Base-by-base conservation (phyloP, 1,140 invertebrate species). In the Drosophila lacertosa region DNA sequence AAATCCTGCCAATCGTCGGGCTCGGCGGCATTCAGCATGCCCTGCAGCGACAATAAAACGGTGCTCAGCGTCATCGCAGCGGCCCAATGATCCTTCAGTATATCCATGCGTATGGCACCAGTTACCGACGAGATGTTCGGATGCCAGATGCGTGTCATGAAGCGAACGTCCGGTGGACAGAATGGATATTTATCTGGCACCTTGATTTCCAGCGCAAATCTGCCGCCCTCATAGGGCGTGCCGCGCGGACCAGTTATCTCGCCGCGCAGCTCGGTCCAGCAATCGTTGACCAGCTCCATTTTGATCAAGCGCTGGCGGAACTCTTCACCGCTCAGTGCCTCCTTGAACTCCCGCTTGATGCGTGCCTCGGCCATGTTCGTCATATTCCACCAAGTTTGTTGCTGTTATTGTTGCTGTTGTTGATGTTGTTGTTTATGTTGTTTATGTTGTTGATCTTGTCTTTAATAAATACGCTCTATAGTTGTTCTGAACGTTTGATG, bases 11-110 rank as follows among this genome's bases (percentile, higher is more conserved):
- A 98, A 93, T 99, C 98, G 93, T 98, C 97, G 7, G 98, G 98
- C 92, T 99, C 98, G 4, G 98, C 97, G 48, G 97, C 95, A 45
- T 97, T 95, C 67, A 99, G 92, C 57, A 99, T 92, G 1, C 97
- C 96, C 95, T 99, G 97, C 53, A 99, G 92, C 0, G 97, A 98
- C 3, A 99, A 92, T 48, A 99, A 92, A 32, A 99, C 98, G 26
- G 98, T 99, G 59, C 98, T 93, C 63, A 99, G 92, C 0, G 98
- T 99, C 96, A 99, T 98, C 5, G 99, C 98, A 51, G 99, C 99
- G 69, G 99, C 99, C 99, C 99, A 99, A 92, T 99, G 98, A 92
- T 99, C 98, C 94, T 99, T 99, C 15, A 99, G 93, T 89, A 99
- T 99, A 92, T 99, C 99, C 91, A 99, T 93, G 93, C 99, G 99